Evolutionary conservation across 2,888 invertebrate species (phyloP), one percentile per base, ranked within the genome.

Genomic region (Cantharis lateralis): DNA sequence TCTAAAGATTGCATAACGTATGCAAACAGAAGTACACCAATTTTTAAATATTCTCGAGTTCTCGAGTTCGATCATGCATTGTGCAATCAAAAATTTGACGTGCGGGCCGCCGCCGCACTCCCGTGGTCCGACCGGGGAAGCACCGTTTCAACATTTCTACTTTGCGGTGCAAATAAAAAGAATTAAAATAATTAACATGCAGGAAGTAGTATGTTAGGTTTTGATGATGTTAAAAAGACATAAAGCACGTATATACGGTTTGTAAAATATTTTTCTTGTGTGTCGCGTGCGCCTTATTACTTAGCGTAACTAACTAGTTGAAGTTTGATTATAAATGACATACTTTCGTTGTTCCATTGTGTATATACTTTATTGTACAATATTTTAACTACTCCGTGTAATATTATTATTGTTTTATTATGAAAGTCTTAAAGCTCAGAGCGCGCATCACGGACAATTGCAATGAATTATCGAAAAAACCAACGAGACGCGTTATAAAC

Each of bases 221-320:
- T 48, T 48, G 48, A 48, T 48, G 48, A 48, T n/a, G 48, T 48
- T 48, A 48, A 48, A 48, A 48, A 48, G 48, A 48, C 48, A 48
- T 48, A 48, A 48, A 48, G 48, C 48, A 48, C 48, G 48, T 48
- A 32, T 48, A 32, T 13, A 48, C 48, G n/a, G 48, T 48, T 48
- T 64, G 74, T 74, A 75, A 72, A 78, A 78, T 75, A 75, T 78
- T 78, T 69, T 18, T 68, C 72, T 78, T 75, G 76, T n/a, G 77
- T 77, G 81, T 82, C 82, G 82, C 82, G 82, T 82, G 82, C 82
- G 79, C 75, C 78, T 78, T 80, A 82, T 82, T 81, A 82, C 79
- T 71, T 81, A 80, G 81, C 82, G 82, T 82, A 82, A 82, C 82
- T 82, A 82, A 82, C 81, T 81, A 80, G 78, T 72, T 73, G 70